Percentiles rank a stretch among this genome's conserved stretches.
Evolutionary conservation across 1,140 invertebrate species (phyloP).

Genomic region (Cherax destructor): DNA sequence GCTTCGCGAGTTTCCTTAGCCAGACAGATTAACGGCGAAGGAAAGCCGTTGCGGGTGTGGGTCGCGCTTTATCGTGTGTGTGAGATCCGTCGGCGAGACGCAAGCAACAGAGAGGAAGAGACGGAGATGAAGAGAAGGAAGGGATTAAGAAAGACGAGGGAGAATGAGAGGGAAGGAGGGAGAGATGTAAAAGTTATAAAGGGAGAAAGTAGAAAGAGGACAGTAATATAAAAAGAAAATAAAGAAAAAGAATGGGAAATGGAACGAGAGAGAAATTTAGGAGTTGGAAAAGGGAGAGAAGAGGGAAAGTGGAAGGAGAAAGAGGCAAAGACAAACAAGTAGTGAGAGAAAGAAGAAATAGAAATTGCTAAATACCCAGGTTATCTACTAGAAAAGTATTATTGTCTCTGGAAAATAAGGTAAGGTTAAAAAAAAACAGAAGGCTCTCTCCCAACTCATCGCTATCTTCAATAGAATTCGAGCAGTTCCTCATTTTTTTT

Average conservation of each 20-base stretch:
- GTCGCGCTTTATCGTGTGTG: background rate
- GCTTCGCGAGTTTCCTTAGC: too few species aligned
- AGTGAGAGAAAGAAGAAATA: too few species aligned
- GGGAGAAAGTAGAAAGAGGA: background rate
- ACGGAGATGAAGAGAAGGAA: background rate
- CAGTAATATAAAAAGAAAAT: background rate
- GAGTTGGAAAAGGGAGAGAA: background rate
- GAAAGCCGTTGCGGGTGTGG: background rate
- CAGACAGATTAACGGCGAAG: background rate
- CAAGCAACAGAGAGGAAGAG: background rate
- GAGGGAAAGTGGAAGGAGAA: too few species aligned
- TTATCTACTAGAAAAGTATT: too few species aligned
- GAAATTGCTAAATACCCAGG: too few species aligned
- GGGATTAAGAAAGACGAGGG: background rate
- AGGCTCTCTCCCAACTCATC: too few species aligned
- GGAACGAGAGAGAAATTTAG: background rate
- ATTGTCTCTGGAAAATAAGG: too few species aligned
- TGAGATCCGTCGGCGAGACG: background rate
- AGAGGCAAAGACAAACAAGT: too few species aligned
- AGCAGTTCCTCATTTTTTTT: too few species aligned
- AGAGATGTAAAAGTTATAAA: background rate
- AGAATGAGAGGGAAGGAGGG: background rate
- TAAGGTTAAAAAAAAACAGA: too few species aligned
- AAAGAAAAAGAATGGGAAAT: background rate
- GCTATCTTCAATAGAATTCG: too few species aligned